Evolutionary conservation across 2,888 invertebrate species (phyloP), one percentile per base, ranked within the genome.

Genomic region (Cheilosia impressa): DNA sequence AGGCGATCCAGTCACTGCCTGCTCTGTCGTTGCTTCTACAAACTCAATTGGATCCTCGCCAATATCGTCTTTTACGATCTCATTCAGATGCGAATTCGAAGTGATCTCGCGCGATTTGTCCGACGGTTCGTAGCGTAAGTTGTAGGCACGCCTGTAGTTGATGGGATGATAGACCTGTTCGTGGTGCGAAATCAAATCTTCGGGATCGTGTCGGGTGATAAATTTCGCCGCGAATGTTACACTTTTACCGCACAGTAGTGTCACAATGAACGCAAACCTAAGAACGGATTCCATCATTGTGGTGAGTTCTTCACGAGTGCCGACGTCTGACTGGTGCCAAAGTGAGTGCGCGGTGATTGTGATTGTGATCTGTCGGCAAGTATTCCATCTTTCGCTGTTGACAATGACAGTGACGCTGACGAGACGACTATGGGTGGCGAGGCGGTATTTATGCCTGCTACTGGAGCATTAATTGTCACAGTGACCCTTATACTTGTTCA

Each of bases 391-490:
- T 60, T 41, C 50, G 45, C 60, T 69, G 38, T 22, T 22, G 68
- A 43, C 58, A 38, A 38, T 38, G 71, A 55, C 65, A 58, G 58
- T 38, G 38, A 38, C 38, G 31, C 31, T 1, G 38, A 3, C 38
- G 13, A 38, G 38, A 4, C 52, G 52, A 41, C 19, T 50, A 22
- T 53, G 58, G 68, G 24, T 65, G 69, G 57, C 17, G 17, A 53
- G 60, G 27, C 52, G 66, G 66, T 38, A 83, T 62, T 83, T 77
- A 77, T 63, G 76, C n/a, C 41, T 77, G 34, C 81, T 77, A 85
- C 72, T 85, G 68, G 76, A 85, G 85, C 85, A 85, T 85, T 85
- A 81, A 85, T 85, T 85, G 81, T 81, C 62, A 80, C 81, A 85
- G 81, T 85, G 85, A 81, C 85, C 80, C 76, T 77, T 68, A 81